Evolutionary conservation across 2,113 vertebrate genomes (phyloP).

Genomic region (Varanus salvator): DNA sequence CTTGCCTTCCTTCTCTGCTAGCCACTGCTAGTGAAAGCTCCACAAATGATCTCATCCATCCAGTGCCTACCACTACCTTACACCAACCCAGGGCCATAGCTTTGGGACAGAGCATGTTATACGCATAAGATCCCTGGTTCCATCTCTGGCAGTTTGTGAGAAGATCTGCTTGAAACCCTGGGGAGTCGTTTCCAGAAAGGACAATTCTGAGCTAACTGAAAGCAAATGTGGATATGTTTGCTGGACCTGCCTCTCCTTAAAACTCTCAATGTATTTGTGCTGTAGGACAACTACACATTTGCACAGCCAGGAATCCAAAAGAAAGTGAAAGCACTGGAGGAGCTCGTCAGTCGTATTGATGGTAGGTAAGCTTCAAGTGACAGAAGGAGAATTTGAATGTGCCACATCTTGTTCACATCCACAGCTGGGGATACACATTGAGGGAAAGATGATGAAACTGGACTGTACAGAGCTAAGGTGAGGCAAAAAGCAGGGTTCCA

Average conservation of each 20-base stretch:
- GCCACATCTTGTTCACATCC: neutral
- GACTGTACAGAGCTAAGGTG: neutral
- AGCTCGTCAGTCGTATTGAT: conserved; percentile 96
- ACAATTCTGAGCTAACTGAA: neutral
- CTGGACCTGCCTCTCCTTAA: conserved; percentile 34
- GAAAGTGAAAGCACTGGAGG: conserved; percentile 97
- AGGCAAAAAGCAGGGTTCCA: neutral
- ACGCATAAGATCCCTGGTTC: neutral
- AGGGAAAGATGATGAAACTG: neutral
- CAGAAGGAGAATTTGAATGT: neutral
- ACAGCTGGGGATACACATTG: neutral
- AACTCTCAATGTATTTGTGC: conserved; percentile 16
- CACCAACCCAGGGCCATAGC: neutral
- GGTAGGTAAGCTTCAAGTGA: conserved; percentile 78
- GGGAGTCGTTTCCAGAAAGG: neutral
- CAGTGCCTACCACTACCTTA: neutral
- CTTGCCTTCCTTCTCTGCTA: neutral
- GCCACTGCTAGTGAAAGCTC: neutral
- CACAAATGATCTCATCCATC: neutral
- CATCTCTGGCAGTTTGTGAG: neutral
- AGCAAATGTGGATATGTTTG: neutral
- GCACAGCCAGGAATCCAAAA: conserved; percentile 98
- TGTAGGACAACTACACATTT: conserved; percentile 97
- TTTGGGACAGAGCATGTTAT: neutral
- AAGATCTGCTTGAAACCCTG: neutral